Conservation (phyloP, 2,888 invertebrate genomes). For the Apotomis turbidana region DNA sequence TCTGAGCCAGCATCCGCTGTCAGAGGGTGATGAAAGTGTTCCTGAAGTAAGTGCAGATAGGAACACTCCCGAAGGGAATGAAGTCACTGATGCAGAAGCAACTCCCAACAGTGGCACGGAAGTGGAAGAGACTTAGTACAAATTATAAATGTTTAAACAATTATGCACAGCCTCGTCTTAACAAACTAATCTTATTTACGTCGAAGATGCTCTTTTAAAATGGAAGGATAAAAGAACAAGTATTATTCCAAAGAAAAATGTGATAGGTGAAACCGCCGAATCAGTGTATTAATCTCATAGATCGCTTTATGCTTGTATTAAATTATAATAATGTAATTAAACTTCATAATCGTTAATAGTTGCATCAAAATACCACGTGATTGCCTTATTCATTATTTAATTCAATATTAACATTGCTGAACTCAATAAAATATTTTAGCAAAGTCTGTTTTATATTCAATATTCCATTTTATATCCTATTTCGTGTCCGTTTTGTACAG, state of each 20-base stretch:
- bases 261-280: conserved; percentile 74
- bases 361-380: conserved; percentile 78
- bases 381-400: conserved; percentile 81
- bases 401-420: conserved; percentile 76
- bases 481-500: neutral
- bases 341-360: conserved; percentile 72
- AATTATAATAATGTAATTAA: conserved; percentile 68
- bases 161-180: conserved; percentile 40
- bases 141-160: conserved; percentile 24
- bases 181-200: conserved; percentile 22
- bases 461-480: conserved; percentile 1
- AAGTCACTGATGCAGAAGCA: conserved; percentile 11
- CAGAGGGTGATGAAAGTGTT: conserved; percentile 57
- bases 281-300: conserved; percentile 75
- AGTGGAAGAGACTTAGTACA: conserved; percentile 36
- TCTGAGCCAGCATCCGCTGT: conserved; percentile 58
- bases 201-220: conserved; percentile 23
- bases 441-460: conserved; percentile 55
- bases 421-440: conserved; percentile 81
- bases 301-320: conserved; percentile 73
- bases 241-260: conserved; percentile 78
- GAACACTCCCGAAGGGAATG: conserved; percentile 31
- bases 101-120: conserved; percentile 15
- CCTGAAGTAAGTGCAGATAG: conserved; percentile 48
- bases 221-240: conserved; percentile 54